Conservation (phyloP, 2,888 invertebrate species). For the Eupithecia subumbrata region DNA sequence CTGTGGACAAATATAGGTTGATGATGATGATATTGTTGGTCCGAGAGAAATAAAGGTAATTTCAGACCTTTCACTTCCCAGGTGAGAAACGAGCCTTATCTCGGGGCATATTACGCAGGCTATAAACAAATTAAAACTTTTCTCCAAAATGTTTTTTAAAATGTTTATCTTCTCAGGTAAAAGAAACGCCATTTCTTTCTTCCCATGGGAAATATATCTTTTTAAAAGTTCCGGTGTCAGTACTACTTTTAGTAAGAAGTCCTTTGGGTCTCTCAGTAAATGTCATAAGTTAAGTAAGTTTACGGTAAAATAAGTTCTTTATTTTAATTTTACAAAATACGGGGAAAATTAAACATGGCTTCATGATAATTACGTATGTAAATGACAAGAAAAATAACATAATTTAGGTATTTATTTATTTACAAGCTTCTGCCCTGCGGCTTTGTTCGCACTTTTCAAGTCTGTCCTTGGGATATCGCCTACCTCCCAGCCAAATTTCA, state of each 20-base stretch:
- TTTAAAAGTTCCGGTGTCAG: slow-evolving; percentile 10
- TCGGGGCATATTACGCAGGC: not conserved
- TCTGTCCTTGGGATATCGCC: too few species aligned
- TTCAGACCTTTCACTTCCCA: not conserved
- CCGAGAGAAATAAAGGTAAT: not conserved
- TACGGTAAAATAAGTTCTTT: not conserved
- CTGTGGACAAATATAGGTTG: too few species aligned
- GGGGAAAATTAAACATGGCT: not conserved
- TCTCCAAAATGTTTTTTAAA: slow-evolving; percentile 9
- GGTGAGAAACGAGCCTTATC: slow-evolving; percentile 4
- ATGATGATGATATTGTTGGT: too few species aligned
- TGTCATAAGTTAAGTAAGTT: not conserved
- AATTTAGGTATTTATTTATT: too few species aligned
- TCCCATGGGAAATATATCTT: slow-evolving; percentile 8
- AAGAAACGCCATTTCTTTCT: slow-evolving; percentile 4
- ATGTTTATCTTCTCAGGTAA: slow-evolving; percentile 8
- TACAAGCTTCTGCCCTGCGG: too few species aligned
- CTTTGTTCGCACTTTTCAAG: too few species aligned
- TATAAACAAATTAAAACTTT: slow-evolving; percentile 16
- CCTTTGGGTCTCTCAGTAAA: slow-evolving; percentile 5
- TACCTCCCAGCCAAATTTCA: too few species aligned
- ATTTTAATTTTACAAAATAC: not conserved
- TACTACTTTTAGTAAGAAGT: not conserved
- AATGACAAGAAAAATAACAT: too few species aligned
- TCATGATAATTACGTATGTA: not conserved